These are phyloP conservation scores for Brachirus orientalis DNA, from an alignment of 2,113 vertebrate genomes.

Conservation along the genomic window DNA sequence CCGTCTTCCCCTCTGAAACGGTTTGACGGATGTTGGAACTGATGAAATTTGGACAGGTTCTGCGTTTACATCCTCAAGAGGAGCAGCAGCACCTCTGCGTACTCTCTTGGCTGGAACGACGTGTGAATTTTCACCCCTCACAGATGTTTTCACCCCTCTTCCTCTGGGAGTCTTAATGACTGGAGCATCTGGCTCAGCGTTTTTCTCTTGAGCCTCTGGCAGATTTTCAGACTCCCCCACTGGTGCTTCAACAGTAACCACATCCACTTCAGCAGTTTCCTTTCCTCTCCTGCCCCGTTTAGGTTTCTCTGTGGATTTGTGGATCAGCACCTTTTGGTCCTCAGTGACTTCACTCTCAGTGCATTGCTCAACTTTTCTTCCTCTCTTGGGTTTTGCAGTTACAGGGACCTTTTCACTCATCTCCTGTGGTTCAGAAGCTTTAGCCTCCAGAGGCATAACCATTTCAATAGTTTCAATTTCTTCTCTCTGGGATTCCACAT, in stretches of 20 bases:
- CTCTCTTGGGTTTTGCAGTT: conserved; percentile 49
- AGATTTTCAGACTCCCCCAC: conserved; percentile 7
- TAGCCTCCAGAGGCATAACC: conserved; percentile 8
- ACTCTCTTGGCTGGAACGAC: conserved; percentile 52
- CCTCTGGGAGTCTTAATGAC: conserved; percentile 38
- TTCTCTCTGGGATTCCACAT: conserved; percentile 6
- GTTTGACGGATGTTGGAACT: conserved; percentile 8
- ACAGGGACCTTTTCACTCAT: neutral
- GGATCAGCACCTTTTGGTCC: conserved; percentile 17
- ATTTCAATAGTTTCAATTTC: conserved; percentile 23
- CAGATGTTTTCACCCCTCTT: conserved; percentile 26
- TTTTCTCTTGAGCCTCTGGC: conserved; percentile 3
- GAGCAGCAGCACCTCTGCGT: conserved; percentile 27
- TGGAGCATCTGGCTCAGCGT: neutral
- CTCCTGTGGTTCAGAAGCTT: conserved; percentile 14
- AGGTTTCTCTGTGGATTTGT: conserved; percentile 34
- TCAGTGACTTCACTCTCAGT: conserved; percentile 5
- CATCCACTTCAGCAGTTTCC: neutral
- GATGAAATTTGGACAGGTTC: conserved; percentile 20
- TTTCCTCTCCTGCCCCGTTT: conserved; percentile 45
- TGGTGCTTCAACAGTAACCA: neutral
- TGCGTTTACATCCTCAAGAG: neutral
- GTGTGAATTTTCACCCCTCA: conserved; percentile 19
- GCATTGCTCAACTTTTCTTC: conserved; percentile 37
- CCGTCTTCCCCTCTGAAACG: conserved; percentile 45